Percentiles rank a stretch among this genome's conserved stretches.
phyloP scores from a whole-genome alignment of 2,888 invertebrate species.

The Chrysodeixis includens region DNA sequence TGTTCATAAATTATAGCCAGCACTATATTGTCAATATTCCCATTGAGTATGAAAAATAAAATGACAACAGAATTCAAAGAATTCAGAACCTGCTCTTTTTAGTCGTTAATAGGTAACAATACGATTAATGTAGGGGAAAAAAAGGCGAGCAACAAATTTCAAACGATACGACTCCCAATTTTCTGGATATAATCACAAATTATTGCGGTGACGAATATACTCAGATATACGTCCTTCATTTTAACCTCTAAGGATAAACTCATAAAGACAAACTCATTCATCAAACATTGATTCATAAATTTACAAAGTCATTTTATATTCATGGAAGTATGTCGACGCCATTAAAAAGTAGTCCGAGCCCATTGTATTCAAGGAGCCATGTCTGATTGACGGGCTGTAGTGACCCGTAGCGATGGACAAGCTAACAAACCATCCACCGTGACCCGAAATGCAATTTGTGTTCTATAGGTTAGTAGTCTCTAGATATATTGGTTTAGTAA shows the following conservation, averaged over 20 bases:
- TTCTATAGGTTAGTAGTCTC: conserved; percentile 36
- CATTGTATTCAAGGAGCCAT: conserved; percentile 64
- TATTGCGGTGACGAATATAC: neutral
- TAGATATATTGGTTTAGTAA: conserved; percentile 53
- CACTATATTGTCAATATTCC: no score
- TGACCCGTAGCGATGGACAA: conserved; percentile 65
- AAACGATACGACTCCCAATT: no score
- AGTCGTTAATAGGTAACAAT: no score
- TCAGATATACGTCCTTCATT: neutral
- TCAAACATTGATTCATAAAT: conserved; percentile 54
- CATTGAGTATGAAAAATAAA: no score
- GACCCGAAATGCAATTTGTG: conserved; percentile 57
- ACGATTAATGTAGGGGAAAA: no score
- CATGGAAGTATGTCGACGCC: conserved; percentile 60
- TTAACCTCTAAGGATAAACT: neutral
- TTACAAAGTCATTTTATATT: conserved; percentile 59
- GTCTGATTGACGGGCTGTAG: conserved; percentile 62
- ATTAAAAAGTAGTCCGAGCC: conserved; percentile 61
- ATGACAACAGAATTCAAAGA: no score
- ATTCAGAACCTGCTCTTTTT: no score
- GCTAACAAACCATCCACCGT: conserved; percentile 51
- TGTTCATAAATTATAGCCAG: no score
- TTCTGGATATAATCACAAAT: conserved; percentile 8
- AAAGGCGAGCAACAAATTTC: no score
- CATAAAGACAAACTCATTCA: conserved; percentile 35